These are phyloP conservation scores for Poecilus cupreus DNA, from an alignment of 2,888 invertebrate genomes.

Conservation along the genomic window DNA sequence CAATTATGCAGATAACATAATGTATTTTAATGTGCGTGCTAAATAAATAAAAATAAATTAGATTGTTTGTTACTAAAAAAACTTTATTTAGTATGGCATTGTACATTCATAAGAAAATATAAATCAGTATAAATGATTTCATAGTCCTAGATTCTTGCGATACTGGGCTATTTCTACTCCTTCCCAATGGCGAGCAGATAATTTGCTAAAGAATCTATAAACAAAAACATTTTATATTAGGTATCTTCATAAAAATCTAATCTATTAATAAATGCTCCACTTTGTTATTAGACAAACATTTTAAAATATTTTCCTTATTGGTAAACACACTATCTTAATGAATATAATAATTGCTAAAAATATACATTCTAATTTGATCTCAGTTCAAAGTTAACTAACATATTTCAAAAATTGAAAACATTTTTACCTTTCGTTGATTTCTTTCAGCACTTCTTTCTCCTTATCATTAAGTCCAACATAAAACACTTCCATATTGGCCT, in stretches of 20 bases:
- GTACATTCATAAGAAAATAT: neutral
- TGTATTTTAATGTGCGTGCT: neutral
- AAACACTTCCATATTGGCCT: conserved; percentile 79
- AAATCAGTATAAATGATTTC: conserved; percentile 16
- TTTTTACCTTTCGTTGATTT: conserved; percentile 79
- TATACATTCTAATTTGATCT: too few relatives aligned
- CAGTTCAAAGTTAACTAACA: too few relatives aligned
- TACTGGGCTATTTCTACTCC: conserved; percentile 75
- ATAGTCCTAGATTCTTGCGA: neutral
- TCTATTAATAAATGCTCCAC: neutral
- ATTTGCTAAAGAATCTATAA: conserved; percentile 73
- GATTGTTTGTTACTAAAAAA: conserved; percentile 4
- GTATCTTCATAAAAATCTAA: too few relatives aligned
- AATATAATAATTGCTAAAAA: too few relatives aligned
- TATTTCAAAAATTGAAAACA: too few relatives aligned
- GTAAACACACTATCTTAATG: neutral
- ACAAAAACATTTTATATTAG: conserved; percentile 46
- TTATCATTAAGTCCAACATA: conserved; percentile 79
- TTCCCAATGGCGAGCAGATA: conserved; percentile 78
- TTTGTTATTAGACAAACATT: neutral
- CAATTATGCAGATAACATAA: conserved; percentile 32
- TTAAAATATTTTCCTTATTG: conserved; percentile 55
- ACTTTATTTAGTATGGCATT: neutral
- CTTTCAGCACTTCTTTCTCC: conserved; percentile 79
- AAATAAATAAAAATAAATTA: conserved; percentile 31